A percentile compares a stretch with the other conserved stretches of the same genome.
Evolutionary conservation across 2,113 vertebrate species (phyloP).

Genomic region (Sterrhoptilus dennistouni): DNA sequence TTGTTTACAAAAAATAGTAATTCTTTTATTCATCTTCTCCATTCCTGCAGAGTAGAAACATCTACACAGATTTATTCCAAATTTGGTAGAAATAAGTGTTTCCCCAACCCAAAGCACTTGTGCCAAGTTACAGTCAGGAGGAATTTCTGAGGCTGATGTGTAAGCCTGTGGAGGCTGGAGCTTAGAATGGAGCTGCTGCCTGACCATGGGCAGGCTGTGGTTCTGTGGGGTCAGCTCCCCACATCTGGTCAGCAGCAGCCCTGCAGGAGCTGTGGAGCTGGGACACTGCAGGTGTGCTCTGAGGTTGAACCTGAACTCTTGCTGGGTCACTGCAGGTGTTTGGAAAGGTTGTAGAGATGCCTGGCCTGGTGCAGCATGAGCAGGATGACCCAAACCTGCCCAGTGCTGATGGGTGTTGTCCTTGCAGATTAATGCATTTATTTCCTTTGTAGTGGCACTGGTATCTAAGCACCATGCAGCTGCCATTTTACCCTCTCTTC

Average conservation of each 20-base stretch:
- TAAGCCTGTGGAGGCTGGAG: not conserved
- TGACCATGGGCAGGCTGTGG: rapidly evolving
- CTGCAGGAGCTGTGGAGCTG: not conserved
- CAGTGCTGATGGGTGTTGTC: not conserved
- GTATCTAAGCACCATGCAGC: not conserved
- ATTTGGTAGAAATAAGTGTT: constrained; percentile 7
- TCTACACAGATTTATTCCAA: constrained; percentile 7
- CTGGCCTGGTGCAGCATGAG: rapidly evolving
- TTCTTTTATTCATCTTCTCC: not conserved
- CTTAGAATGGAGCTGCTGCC: not conserved
- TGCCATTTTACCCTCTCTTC: not conserved
- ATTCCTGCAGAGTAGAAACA: not conserved
- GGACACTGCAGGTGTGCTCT: rapidly evolving
- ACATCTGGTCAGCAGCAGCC: not conserved
- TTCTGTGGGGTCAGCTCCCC: not conserved
- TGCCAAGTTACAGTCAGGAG: not conserved
- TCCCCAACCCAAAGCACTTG: not conserved
- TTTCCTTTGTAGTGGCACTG: not conserved
- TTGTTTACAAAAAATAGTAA: not conserved
- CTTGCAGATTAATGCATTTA: not conserved
- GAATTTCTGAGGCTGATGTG: not conserved
- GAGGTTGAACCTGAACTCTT: not conserved
- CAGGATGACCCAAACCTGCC: not conserved
- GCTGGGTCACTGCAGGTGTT: not conserved
- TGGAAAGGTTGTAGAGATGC: not conserved